A percentile compares a stretch with the other conserved stretches of the same genome.
These are phyloP conservation scores for Zoanthus gigantus DNA, from an alignment of 92 coral and sea anemone genomes.

Conservation along the genomic window DNA sequence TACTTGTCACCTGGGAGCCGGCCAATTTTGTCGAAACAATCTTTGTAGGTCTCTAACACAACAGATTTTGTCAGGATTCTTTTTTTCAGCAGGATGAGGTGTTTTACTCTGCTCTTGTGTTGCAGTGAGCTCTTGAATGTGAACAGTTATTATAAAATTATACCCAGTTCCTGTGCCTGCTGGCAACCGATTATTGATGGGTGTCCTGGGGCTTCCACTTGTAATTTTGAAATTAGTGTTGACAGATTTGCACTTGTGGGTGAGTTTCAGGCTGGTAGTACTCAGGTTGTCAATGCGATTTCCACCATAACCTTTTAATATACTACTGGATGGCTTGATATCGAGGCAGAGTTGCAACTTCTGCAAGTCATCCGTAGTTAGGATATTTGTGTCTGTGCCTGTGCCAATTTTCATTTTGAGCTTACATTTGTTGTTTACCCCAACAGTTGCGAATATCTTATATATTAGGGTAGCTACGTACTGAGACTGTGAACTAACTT, in stretches of 20 bases:
- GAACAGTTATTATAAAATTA: conserved; percentile 34
- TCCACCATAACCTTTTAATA: conserved; percentile 61
- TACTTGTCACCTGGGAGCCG: conserved; percentile 47
- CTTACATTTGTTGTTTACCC: conserved; percentile 48
- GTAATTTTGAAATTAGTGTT: conserved; percentile 50
- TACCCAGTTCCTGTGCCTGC: conserved; percentile 30
- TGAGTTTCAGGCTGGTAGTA: conserved; percentile 53
- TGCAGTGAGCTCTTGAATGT: conserved; percentile 49
- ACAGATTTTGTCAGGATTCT: conserved; percentile 28
- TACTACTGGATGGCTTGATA: conserved; percentile 44
- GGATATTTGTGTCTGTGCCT: conserved; percentile 62
- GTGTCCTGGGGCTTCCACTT: conserved; percentile 64
- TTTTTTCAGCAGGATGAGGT: conserved; percentile 32
- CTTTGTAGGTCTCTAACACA: conserved; percentile 52
- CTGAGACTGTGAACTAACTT: conserved; percentile 33
- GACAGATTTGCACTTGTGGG: conserved; percentile 51
- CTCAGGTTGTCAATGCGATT: conserved; percentile 61
- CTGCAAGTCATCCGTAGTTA: conserved; percentile 63
- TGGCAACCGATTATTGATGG: conserved; percentile 69
- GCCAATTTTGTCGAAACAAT: conserved; percentile 68
- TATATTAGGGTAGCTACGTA: conserved; percentile 40
- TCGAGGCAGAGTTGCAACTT: conserved; percentile 48
- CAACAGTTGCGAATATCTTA: conserved; percentile 48
- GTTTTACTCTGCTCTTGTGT: not conserved
- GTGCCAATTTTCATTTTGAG: conserved; percentile 60